Percentiles rank a stretch among this genome's conserved stretches.
Conservation (phyloP, 64 coral and sea anemone species). For the Orbicella faveolata region DNA sequence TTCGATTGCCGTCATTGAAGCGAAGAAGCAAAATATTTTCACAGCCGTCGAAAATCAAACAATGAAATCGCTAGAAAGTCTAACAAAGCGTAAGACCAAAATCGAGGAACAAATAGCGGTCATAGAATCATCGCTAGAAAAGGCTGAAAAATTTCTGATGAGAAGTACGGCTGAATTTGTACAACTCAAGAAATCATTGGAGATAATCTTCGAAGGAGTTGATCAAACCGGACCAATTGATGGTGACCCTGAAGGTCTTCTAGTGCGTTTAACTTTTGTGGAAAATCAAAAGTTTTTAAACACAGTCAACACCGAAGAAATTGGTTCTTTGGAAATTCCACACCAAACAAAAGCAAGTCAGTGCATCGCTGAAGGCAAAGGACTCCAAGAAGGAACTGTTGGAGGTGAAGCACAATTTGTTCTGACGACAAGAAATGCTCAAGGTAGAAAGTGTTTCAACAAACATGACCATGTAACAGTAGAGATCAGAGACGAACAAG, state of each 20-base stretch:
- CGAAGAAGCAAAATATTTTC: not conserved
- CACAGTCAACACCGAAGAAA: not conserved
- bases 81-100: not conserved
- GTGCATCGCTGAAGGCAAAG: constrained; percentile 34
- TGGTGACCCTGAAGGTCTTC: not conserved
- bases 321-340: not conserved
- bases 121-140: not conserved
- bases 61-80: not conserved
- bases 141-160: not conserved
- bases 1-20: not conserved
- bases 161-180: not conserved
- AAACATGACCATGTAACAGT: too few relatives aligned
- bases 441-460: too few relatives aligned
- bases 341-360: not conserved
- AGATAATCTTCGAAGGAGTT: not conserved
- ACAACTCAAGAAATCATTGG: not conserved
- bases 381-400: not conserved
- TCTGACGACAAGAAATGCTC: too few relatives aligned
- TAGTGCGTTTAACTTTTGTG: not conserved
- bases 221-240: not conserved
- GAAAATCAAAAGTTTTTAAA: not conserved
- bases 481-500: too few relatives aligned
- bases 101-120: not conserved
- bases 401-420: too few relatives aligned
- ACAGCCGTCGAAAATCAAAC: not conserved